Base-by-base conservation (phyloP, 2,113 vertebrate species). In the Dipodomys spectabilis region DNA sequence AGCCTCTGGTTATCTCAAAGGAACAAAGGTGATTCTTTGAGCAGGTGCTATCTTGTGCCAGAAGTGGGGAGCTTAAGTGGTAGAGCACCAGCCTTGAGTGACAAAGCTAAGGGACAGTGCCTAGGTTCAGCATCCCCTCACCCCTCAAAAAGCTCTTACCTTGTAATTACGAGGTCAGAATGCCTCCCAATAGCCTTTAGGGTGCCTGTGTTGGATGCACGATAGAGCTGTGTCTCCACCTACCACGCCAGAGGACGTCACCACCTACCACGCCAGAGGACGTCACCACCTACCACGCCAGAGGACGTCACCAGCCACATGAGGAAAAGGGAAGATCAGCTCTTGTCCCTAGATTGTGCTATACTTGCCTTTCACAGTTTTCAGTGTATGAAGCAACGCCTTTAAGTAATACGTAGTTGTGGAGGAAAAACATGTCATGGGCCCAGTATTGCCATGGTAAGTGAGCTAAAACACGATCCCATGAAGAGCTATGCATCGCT, bases 401-500 rank as follows among this genome's bases (percentile, higher is more conserved):
- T 86, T 73, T 94, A 79, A 95, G 30, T 73, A 57, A 20, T 2
- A 86, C 49, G 80, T 67, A 49, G 84, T 49, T 23, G 22, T 49
- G 64, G 12, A 88, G 44, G 35, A 39, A 86, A 90, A 79, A 72
- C 71, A 73, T 23, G 74, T 68, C 53, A 35, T 39, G 67, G 69
- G 45, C 44, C 78, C 75, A 79, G 28, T 62, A 78, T 85, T 88
- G 88, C 71, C 91, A 86, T 73, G 39, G 74, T 81, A 71, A 96
- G 85, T 88, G 93, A 95, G 79, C 82, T 94, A 74, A 80, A 67
- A 87, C 23, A 2, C 15, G 32, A 95, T 53, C 79, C 91, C 77
- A 88, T 53, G 68, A 82, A 75, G 67, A 92, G 44, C 62, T 88
- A 83, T 74, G 87, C 82, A 53, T 94, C 85, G 69, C 67, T 83